A percentile compares a stretch with the other conserved stretches of the same genome.
Conservation (phyloP, 2,113 vertebrate species). For the Tyrannus savana region DNA sequence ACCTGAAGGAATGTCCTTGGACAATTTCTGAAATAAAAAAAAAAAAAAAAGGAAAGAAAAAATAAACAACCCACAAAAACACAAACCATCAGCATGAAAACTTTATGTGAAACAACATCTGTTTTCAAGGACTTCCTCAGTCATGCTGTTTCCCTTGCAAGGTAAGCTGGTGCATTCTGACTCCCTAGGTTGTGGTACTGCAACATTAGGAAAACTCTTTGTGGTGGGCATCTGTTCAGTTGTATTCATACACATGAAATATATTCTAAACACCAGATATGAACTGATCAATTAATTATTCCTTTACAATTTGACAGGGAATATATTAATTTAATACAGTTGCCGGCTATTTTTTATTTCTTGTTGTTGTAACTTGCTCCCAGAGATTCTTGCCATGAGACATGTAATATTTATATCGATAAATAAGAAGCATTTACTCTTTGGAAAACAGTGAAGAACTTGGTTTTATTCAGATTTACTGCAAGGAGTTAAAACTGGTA, state of each 20-base stretch:
- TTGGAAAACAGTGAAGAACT: background rate
- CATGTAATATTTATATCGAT: background rate
- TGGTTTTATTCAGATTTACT: background rate
- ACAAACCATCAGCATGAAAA: background rate
- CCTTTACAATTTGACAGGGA: background rate
- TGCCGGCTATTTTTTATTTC: background rate
- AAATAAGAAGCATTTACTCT: background rate
- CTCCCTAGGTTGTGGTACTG: constrained; percentile 23
- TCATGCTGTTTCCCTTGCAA: constrained; percentile 50
- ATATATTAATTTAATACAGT: background rate
- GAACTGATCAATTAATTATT: background rate
- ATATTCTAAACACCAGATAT: background rate
- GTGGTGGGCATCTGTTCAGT: constrained; percentile 41
- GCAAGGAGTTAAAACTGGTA: background rate
- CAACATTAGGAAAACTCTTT: constrained; percentile 21
- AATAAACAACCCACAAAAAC: background rate
- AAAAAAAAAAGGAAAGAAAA: too few relatives aligned
- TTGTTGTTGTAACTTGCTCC: background rate
- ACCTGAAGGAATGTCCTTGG: constrained; percentile 1
- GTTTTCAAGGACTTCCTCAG: constrained; percentile 65
- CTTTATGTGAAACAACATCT: constrained; percentile 33
- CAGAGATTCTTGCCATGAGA: background rate
- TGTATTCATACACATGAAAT: constrained; percentile 4
- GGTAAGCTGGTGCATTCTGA: constrained; percentile 29
- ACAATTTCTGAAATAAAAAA: background rate